A percentile compares a stretch with the other conserved stretches of the same genome.
Evolutionary conservation across 2,888 invertebrate genomes (phyloP).

Genomic region (Spialia ferax): DNA sequence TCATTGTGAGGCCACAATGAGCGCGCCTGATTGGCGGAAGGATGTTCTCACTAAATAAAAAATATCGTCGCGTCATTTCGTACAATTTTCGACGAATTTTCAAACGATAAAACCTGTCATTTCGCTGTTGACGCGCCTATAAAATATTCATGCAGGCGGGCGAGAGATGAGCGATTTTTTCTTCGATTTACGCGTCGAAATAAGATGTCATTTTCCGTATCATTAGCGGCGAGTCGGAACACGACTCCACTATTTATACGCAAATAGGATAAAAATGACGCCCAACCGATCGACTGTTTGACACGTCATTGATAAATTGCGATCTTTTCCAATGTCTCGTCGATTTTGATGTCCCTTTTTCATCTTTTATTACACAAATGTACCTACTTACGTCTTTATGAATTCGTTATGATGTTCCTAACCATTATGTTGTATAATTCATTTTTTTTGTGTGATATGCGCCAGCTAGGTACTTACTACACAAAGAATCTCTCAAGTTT

Average conservation of each 20-base stretch:
- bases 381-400: conserved; percentile 3
- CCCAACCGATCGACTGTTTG: conserved; percentile 83
- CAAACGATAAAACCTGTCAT: conserved; percentile 87
- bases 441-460: not conserved
- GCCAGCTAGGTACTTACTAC: too few species aligned
- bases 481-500: too few species aligned
- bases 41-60: conserved; percentile 86
- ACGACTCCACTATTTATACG: conserved; percentile 85
- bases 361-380: conserved; percentile 30
- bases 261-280: conserved; percentile 86
- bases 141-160: conserved; percentile 85
- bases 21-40: conserved; percentile 85
- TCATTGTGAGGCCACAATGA: conserved; percentile 82
- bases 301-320: conserved; percentile 85
- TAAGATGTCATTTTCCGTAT: conserved; percentile 87
- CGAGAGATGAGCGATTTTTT: conserved; percentile 85
- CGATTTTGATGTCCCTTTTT: conserved; percentile 35
- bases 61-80: conserved; percentile 86
- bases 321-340: conserved; percentile 73
- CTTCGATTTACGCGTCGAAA: conserved; percentile 85
- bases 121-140: conserved; percentile 86
- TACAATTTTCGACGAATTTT: conserved; percentile 85
- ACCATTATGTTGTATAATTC: too few species aligned
- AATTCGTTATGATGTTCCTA: conserved; percentile 11
- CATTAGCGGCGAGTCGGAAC: conserved; percentile 84